A percentile compares a stretch with the other conserved stretches of the same genome.
Conservation (phyloP, 2,888 invertebrate species). For the Troilus luridus region DNA sequence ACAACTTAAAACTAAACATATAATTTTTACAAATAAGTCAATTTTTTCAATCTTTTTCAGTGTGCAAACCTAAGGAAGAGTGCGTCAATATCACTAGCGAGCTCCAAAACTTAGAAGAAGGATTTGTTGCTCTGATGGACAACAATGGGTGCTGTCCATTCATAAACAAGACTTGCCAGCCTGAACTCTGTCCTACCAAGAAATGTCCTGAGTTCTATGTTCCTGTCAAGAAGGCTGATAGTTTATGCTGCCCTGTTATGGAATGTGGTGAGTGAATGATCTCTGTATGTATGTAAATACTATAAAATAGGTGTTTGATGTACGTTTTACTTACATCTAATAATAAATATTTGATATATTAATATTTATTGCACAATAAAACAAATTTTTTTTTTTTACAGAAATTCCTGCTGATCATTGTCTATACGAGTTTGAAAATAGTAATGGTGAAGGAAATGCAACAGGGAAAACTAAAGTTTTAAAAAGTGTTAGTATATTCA, state of each 20-base stretch:
- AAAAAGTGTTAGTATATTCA: slow-evolving; percentile 24
- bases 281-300: background rate
- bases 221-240: slow-evolving; percentile 67
- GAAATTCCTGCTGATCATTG: slow-evolving; percentile 78
- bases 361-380: background rate
- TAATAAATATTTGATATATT: no score
- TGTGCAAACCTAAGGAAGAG: slow-evolving; percentile 81
- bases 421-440: slow-evolving; percentile 74
- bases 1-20: background rate
- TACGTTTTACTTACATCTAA: no score
- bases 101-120: slow-evolving; percentile 72
- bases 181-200: slow-evolving; percentile 76
- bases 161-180: slow-evolving; percentile 74
- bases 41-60: slow-evolving; percentile 69
- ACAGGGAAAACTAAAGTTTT: slow-evolving; percentile 71
- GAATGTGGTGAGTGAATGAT: slow-evolving; percentile 74
- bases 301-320: no score
- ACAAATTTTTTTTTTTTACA: slow-evolving; percentile 66
- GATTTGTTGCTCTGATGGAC: slow-evolving; percentile 75
- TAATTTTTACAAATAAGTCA: background rate
- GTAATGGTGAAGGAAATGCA: slow-evolving; percentile 73
- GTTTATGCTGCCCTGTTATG: slow-evolving; percentile 78
- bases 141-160: slow-evolving; percentile 82
- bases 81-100: slow-evolving; percentile 73
- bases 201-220: slow-evolving; percentile 72